A percentile compares a stretch with the other conserved stretches of the same genome.
Evolutionary conservation across 2,888 invertebrate species (phyloP).

Genomic region (Erannis defoliaria): DNA sequence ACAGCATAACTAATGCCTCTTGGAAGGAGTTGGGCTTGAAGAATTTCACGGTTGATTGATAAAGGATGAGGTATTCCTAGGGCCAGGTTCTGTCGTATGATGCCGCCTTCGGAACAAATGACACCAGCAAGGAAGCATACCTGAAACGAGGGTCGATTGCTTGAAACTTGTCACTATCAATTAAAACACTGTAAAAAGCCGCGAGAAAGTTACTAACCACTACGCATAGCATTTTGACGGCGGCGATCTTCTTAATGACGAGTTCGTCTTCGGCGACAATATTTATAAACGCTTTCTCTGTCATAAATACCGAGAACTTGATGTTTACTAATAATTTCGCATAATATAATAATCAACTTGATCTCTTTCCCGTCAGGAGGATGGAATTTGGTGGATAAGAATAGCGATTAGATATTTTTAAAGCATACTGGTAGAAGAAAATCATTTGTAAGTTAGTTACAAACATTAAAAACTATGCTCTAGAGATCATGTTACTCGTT

Average conservation of each 20-base stretch:
- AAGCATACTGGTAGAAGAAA: not conserved
- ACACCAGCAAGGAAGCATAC: conserved; percentile 25
- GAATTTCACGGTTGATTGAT: conserved; percentile 4
- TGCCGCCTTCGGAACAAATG: conserved; percentile 30
- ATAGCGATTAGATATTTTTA: conserved; percentile 8
- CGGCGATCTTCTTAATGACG: conserved; percentile 57
- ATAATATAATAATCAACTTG: conserved; percentile 59
- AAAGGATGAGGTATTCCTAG: conserved; percentile 6
- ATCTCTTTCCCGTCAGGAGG: conserved; percentile 55
- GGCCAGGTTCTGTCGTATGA: conserved; percentile 3
- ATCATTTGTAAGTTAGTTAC: too few relatives aligned
- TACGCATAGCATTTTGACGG: conserved; percentile 53
- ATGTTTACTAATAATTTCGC: conserved; percentile 62
- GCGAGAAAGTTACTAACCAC: conserved; percentile 57
- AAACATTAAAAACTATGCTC: too few relatives aligned
- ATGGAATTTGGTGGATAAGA: conserved; percentile 8
- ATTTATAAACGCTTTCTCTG: conserved; percentile 73
- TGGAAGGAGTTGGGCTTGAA: conserved; percentile 1
- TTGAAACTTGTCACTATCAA: conserved; percentile 2
- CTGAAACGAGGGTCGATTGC: conserved; percentile 28
- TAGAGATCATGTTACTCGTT: too few relatives aligned
- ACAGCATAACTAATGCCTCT: conserved; percentile 4
- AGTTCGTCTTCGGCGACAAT: conserved; percentile 50
- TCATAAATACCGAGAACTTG: conserved; percentile 49
- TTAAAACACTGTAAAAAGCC: not conserved